Evolutionary conservation across 2,797 vertebrate species (phyloP).

Genomic region (Sylvia borin): DNA sequence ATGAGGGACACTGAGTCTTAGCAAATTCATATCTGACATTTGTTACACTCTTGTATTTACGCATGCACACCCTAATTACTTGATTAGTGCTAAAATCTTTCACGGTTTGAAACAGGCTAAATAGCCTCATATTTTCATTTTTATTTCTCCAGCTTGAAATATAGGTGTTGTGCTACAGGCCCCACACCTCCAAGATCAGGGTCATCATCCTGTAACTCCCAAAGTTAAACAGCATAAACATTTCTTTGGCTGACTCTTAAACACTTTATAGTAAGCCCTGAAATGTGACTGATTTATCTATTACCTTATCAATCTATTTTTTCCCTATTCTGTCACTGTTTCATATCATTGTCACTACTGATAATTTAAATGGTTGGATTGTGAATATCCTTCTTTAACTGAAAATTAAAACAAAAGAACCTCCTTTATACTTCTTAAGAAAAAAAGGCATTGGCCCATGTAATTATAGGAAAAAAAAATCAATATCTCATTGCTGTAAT

Average conservation of each 20-base stretch:
- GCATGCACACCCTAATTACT: background rate
- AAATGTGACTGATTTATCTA: background rate
- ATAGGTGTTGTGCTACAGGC: accelerated
- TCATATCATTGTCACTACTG: background rate
- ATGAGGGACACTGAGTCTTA: background rate
- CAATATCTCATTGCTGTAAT: background rate
- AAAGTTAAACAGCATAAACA: background rate
- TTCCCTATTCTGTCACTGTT: background rate
- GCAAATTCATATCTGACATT: background rate
- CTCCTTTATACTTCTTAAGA: background rate
- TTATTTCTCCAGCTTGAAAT: background rate
- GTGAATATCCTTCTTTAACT: background rate
- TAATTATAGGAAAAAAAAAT: background rate
- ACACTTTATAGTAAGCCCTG: background rate
- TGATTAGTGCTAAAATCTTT: background rate
- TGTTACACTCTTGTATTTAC: background rate
- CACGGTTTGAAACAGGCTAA: background rate
- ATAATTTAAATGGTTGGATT: background rate
- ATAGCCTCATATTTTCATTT: background rate
- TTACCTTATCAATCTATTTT: background rate
- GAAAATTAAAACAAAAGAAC: background rate
- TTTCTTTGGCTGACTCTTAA: background rate
- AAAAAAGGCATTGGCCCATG: background rate
- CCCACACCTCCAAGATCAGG: background rate
- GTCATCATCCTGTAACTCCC: background rate